These are phyloP conservation scores for human (Homo sapiens) DNA, from an alignment of 2,113 vertebrate species.

Conservation along the genomic window DNA sequence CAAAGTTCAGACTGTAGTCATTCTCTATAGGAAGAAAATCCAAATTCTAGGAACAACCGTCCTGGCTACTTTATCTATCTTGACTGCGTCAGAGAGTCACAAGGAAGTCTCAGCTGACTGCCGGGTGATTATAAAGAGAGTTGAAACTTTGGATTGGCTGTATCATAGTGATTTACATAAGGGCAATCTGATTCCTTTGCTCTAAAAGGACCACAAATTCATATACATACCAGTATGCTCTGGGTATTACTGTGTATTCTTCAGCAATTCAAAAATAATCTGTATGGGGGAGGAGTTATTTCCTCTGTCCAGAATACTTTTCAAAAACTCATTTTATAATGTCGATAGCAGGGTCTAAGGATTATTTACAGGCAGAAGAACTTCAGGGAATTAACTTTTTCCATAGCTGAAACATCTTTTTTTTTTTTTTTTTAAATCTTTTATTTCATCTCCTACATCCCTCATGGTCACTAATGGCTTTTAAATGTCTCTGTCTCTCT, in stretches of 20 bases:
- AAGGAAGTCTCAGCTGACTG: not conserved
- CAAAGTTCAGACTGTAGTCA: not conserved
- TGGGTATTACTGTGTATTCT: not conserved
- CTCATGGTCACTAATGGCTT: not conserved
- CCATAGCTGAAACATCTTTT: not conserved
- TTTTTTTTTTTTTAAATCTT: not conserved
- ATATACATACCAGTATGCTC: not conserved
- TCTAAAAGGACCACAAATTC: not conserved
- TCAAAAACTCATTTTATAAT: not conserved
- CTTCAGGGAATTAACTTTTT: not conserved
- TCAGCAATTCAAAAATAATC: constrained; percentile 22
- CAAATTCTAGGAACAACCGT: not conserved
- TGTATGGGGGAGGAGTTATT: not conserved
- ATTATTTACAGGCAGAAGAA: not conserved
- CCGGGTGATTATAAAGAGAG: not conserved
- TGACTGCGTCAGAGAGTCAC: not conserved
- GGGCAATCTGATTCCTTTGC: not conserved
- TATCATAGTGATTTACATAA: not conserved
- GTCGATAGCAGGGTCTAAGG: not conserved
- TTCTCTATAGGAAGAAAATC: not conserved
- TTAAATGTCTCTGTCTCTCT: not conserved
- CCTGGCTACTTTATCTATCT: not conserved
- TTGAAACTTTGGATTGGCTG: not conserved
- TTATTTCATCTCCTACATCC: not conserved
- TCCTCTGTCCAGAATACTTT: constrained; percentile 3